Conservation (phyloP, 2,797 vertebrate genomes). For the Fratercula arctica region DNA sequence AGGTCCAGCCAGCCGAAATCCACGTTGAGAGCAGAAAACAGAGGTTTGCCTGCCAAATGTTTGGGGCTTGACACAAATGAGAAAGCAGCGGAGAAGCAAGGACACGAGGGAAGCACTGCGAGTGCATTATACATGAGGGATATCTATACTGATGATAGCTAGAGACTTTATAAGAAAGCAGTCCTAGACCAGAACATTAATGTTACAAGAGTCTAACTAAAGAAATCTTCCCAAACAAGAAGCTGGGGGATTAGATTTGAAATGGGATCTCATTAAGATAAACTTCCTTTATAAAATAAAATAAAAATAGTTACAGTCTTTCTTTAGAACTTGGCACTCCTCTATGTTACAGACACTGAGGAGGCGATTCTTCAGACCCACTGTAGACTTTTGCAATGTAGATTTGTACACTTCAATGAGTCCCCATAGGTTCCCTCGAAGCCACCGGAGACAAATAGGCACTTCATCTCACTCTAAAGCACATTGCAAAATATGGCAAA, state of each 20-base stretch:
- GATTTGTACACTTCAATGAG: constrained; percentile 3
- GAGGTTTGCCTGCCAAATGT: neutral
- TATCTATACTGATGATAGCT: neutral
- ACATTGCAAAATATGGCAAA: constrained; percentile 13
- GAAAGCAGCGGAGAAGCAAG: neutral
- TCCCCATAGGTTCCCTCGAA: neutral
- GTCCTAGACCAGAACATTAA: neutral
- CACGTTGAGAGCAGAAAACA: accelerated
- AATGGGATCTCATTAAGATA: constrained; percentile 42
- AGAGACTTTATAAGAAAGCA: neutral
- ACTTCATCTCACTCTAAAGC: constrained; percentile 34
- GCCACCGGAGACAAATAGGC: neutral
- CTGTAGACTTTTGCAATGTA: constrained; percentile 45
- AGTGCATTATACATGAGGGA: constrained; percentile 27
- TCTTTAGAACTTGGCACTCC: constrained; percentile 2
- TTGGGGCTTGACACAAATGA: neutral
- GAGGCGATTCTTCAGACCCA: constrained; percentile 8
- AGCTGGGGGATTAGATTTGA: constrained; percentile 35
- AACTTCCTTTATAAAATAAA: constrained; percentile 21
- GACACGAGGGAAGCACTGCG: neutral
- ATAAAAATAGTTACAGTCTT: constrained; percentile 2
- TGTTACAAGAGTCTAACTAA: constrained; percentile 20
- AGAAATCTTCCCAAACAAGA: constrained; percentile 50
- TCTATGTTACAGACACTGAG: neutral
- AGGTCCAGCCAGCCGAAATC: neutral